These are phyloP conservation scores for Magallana nippona DNA, from an alignment of 2,888 invertebrate genomes.

Conservation along the genomic window DNA sequence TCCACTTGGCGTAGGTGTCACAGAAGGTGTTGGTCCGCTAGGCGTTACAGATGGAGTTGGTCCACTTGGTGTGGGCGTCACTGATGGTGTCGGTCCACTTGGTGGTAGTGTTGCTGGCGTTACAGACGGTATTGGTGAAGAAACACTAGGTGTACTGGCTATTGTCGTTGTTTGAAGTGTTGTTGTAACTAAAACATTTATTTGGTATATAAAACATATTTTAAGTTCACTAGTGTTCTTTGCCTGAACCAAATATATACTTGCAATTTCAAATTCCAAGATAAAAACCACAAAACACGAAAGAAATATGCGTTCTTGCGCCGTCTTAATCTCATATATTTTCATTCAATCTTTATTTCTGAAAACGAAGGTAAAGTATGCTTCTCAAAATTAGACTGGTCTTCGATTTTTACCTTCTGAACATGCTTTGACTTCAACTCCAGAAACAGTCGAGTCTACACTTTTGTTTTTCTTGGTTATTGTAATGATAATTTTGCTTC, in stretches of 20 bases:
- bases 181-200: too few species aligned
- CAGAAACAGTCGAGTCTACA: neutral
- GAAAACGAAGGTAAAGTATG: too few species aligned
- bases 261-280: too few species aligned
- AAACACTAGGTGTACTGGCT: neutral
- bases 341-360: too few species aligned
- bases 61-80: neutral
- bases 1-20: too few species aligned
- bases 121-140: neutral
- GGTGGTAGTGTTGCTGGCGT: neutral
- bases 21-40: too few species aligned
- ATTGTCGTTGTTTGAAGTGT: constrained; percentile 5
- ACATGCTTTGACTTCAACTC: neutral
- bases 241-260: too few species aligned
- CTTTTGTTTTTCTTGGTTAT: neutral
- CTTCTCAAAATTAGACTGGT: too few species aligned
- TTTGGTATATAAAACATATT: neutral
- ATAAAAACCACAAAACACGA: too few species aligned
- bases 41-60: neutral
- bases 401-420: neutral
- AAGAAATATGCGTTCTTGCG: too few species aligned
- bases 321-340: too few species aligned
- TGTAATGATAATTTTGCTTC: neutral
- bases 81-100: neutral
- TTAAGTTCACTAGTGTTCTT: too few species aligned